phyloP scores from a whole-genome alignment of 2,888 invertebrate species.

The Drosophila paranaensis region DNA sequence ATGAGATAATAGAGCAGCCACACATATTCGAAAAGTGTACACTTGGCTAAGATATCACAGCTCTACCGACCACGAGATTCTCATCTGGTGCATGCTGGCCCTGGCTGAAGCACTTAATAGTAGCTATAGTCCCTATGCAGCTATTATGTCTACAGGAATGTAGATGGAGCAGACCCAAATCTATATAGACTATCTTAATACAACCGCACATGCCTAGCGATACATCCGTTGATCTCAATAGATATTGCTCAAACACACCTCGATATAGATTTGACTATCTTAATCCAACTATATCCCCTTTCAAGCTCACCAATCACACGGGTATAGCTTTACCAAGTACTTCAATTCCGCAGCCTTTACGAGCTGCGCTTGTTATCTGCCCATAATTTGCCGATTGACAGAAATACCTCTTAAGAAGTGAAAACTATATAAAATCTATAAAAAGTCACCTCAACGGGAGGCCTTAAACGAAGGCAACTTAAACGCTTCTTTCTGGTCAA shows the following conservation, averaged over 20 bases:
- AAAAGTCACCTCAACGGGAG: neutral
- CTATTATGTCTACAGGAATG: too few relatives aligned
- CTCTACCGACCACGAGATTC: too few relatives aligned
- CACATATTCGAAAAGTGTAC: too few relatives aligned
- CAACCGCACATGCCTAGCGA: neutral
- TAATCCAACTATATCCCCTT: neutral
- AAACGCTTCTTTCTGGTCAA: slow-evolving; percentile 12
- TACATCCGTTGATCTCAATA: too few relatives aligned
- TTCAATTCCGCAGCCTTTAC: neutral
- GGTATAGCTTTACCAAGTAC: neutral
- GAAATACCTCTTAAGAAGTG: neutral
- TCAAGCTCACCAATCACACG: slow-evolving; percentile 1
- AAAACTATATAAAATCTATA: neutral
- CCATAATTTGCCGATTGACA: neutral
- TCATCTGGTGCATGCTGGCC: too few relatives aligned
- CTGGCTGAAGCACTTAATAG: too few relatives aligned
- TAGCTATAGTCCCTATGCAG: too few relatives aligned
- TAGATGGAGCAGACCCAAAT: too few relatives aligned
- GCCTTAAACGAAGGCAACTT: slow-evolving; percentile 2
- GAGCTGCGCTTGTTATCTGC: neutral
- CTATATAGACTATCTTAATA: neutral
- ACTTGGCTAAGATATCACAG: too few relatives aligned
- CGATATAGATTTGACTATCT: neutral
- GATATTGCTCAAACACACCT: too few relatives aligned
- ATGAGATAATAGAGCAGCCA: too few relatives aligned